These are phyloP conservation scores for Bugulina stolonifera DNA, from an alignment of 2,888 invertebrate species.

Conservation along the genomic window DNA sequence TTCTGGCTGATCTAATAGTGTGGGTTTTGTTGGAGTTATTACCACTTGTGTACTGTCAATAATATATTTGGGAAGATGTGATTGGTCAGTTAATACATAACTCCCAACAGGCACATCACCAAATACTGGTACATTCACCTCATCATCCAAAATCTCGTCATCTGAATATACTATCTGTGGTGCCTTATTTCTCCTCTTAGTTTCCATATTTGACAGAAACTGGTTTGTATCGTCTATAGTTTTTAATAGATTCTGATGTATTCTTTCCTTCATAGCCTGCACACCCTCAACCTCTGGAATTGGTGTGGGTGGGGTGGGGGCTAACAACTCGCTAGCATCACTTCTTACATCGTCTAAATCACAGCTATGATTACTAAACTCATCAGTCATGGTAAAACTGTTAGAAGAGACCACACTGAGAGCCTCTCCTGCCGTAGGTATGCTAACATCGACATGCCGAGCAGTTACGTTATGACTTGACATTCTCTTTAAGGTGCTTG, in stretches of 20 bases:
- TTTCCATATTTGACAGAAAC: background rate
- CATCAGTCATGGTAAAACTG: background rate
- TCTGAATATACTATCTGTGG: slow-evolving; percentile 14
- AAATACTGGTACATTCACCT: too few species aligned
- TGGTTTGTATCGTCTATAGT: background rate
- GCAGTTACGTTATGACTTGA: background rate
- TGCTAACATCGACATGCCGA: slow-evolving; percentile 15
- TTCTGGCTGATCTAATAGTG: too few species aligned
- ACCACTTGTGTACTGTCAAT: too few species aligned
- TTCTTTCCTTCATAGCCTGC: slow-evolving; percentile 14
- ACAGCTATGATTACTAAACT: background rate
- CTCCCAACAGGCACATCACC: too few species aligned
- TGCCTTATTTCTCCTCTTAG: background rate
- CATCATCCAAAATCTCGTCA: too few species aligned
- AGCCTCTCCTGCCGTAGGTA: background rate
- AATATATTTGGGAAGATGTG: too few species aligned
- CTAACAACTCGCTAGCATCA: background rate
- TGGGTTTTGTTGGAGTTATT: too few species aligned
- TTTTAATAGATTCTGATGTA: background rate
- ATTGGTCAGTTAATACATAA: too few species aligned
- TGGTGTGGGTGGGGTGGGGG: background rate
- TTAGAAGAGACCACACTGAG: background rate
- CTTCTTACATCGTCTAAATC: slow-evolving; percentile 15
- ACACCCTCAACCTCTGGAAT: background rate
- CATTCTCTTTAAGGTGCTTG: background rate